Conservation (phyloP, 2,113 vertebrate genomes). For the Scophthalmus maximus region DNA sequence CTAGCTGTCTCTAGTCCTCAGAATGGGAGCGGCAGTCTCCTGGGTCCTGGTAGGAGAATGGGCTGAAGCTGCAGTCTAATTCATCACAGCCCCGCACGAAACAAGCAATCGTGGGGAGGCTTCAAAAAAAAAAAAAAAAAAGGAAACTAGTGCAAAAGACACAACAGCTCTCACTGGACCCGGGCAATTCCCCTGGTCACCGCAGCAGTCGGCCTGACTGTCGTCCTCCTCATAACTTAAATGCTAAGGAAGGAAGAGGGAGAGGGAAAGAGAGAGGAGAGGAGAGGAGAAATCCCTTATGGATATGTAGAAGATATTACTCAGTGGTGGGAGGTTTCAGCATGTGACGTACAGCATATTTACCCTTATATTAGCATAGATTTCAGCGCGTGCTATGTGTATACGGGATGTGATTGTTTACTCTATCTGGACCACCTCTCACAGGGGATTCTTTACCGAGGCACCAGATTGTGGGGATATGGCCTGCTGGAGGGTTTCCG, state of each 20-base stretch:
- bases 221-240: slow-evolving; percentile 64
- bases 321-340: slow-evolving; percentile 33
- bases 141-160: slow-evolving; percentile 72
- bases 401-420: slow-evolving; percentile 59
- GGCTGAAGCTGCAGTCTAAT: slow-evolving; percentile 79
- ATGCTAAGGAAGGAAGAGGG: slow-evolving; percentile 46
- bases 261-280: background rate
- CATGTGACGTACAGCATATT: slow-evolving; percentile 53
- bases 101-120: slow-evolving; percentile 75
- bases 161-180: slow-evolving; percentile 74
- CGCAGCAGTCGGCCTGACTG: slow-evolving; percentile 57
- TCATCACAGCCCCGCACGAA: slow-evolving; percentile 78
- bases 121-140: slow-evolving; percentile 59
- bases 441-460: slow-evolving; percentile 48
- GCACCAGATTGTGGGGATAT: slow-evolving; percentile 69
- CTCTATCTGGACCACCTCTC: slow-evolving; percentile 56
- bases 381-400: slow-evolving; percentile 22
- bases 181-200: slow-evolving; percentile 68
- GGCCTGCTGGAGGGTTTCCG: slow-evolving; percentile 75
- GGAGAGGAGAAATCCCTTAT: slow-evolving; percentile 29
- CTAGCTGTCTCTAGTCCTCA: slow-evolving; percentile 73
- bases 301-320: slow-evolving; percentile 40
- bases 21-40: slow-evolving; percentile 75
- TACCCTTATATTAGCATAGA: slow-evolving; percentile 59
- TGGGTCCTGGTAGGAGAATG: slow-evolving; percentile 75